These are phyloP conservation scores for Dallia pectoralis DNA, from an alignment of 2,797 vertebrate species.

Conservation along the genomic window DNA sequence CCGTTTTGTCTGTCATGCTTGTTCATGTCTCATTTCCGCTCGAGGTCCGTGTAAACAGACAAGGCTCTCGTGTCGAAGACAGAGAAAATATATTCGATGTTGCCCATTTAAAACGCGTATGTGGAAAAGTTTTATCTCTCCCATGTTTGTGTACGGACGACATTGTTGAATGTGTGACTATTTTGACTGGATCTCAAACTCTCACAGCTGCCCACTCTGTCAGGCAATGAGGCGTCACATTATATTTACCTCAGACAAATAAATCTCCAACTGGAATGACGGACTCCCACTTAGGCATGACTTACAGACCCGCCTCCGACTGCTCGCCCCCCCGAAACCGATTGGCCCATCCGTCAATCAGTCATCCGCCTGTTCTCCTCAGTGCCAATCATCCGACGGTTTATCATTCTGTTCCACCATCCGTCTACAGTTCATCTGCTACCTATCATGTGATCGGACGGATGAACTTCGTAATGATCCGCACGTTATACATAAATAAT, in stretches of 20 bases:
- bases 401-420: not conserved
- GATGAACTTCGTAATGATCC: slow-evolving; percentile 11
- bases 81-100: not conserved
- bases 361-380: slow-evolving; percentile 14
- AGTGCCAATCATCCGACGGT: not conserved
- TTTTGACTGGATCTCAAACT: not conserved
- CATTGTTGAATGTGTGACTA: not conserved
- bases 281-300: slow-evolving; percentile 26
- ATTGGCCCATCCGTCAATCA: slow-evolving; percentile 35
- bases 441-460: slow-evolving; percentile 14
- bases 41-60: not conserved
- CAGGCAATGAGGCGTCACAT: not conserved
- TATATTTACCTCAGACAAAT: slow-evolving; percentile 33
- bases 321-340: slow-evolving; percentile 28
- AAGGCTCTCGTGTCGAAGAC: not conserved
- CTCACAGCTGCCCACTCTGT: slow-evolving; percentile 9
- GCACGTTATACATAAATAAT: not conserved
- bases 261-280: slow-evolving; percentile 27
- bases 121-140: not conserved
- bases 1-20: not conserved
- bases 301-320: slow-evolving; percentile 23
- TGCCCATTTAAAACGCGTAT: not conserved
- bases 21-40: not conserved
- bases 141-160: not conserved
- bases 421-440: not conserved